phyloP scores from a whole-genome alignment of 2,113 vertebrate genomes.

The Ictalurus furcatus region DNA sequence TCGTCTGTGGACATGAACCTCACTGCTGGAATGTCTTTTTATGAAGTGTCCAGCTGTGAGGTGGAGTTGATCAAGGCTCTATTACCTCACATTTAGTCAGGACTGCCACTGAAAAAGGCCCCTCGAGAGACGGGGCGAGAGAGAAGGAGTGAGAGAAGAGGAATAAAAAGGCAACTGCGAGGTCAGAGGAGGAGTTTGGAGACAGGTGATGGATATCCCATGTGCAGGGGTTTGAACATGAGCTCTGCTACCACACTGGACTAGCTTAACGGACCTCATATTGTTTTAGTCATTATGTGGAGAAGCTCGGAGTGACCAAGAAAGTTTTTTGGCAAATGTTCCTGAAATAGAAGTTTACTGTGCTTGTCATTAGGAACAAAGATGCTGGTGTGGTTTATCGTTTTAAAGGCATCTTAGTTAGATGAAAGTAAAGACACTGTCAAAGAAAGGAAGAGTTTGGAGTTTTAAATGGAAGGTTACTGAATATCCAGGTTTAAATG shows the following conservation, averaged over 20 bases:
- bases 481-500: background rate
- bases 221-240: slow-evolving; percentile 56
- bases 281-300: background rate
- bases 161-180: slow-evolving; percentile 49
- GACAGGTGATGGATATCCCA: slow-evolving; percentile 75
- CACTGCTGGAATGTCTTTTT: slow-evolving; percentile 56
- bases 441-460: background rate
- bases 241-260: background rate
- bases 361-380: background rate
- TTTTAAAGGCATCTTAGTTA: background rate
- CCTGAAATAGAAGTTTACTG: background rate
- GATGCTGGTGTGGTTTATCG: background rate
- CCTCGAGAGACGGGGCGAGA: slow-evolving; percentile 49
- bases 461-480: background rate
- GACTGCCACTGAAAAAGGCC: slow-evolving; percentile 64
- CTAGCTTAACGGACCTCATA: background rate
- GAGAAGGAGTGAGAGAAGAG: slow-evolving; percentile 41
- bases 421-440: background rate
- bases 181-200: slow-evolving; percentile 43
- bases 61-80: slow-evolving; percentile 64
- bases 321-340: background rate
- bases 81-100: slow-evolving; percentile 64
- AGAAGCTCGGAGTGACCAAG: background rate
- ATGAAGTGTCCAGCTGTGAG: slow-evolving; percentile 70
- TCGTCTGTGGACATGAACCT: slow-evolving; percentile 47